Base-by-base conservation (phyloP, 2,113 vertebrate species). In the Scartelaos histophorus region DNA sequence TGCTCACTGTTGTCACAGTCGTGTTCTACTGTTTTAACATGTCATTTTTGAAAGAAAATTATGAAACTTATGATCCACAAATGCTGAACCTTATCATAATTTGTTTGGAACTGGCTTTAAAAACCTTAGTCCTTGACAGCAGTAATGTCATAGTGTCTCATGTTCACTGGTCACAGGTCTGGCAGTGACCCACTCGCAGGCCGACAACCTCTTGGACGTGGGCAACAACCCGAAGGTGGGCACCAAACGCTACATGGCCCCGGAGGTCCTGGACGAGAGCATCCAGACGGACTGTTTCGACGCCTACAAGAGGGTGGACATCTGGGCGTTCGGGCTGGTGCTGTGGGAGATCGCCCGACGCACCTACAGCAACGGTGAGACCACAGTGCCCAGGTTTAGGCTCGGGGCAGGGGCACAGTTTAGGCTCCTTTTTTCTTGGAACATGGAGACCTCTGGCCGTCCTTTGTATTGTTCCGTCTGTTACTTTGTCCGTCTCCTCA, bases 171-270 rank as follows among this genome's bases (percentile, higher is more conserved):
- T 22, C 78, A 0, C 83, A 94, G 93, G 93, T n/a, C 82, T 95
- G 85, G 94, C 93, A 2, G 94, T 95, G 74, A 95, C 93, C 17
- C 94, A 95, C 80, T 93, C 92, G 0, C 94, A 95, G 85, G 89
- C 92, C 3, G 92, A 94, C 78, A 94, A 95, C 83, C 91, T 90
- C 83, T 88, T 95, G 73, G 93, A 95, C 25, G 91, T 94, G 66
- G 94, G 94, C 61, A 94, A 93, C 85, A 95, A 95, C 73, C 93
- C 94, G 0, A 94, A 94, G 85, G 93, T 94, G 71, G 94, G 94
- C 77, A 94, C 93, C 69, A 94, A 94, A 80, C 92, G 94, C 54
- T 94, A 94, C 90, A 94, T 94, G 94, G 93, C 93, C 2, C 93
- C 93, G 0, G 94, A 94, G 74, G 93, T 94, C 66, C 85, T 94